These are phyloP conservation scores for Netelia fuscicornis DNA, from an alignment of 2,888 invertebrate genomes.

Conservation along the genomic window DNA sequence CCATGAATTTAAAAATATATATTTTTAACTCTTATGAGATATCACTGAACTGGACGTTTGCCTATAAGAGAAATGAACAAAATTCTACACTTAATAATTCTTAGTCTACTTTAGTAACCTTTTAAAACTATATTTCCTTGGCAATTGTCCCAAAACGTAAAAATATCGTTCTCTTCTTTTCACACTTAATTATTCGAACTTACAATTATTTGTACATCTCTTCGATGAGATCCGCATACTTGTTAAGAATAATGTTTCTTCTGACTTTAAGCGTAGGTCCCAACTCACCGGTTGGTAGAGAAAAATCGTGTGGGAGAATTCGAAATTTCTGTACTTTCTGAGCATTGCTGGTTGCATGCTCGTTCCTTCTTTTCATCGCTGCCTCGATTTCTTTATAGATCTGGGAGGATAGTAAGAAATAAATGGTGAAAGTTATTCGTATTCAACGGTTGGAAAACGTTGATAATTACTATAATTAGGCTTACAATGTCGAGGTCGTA, in stretches of 20 bases:
- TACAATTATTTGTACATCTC: constrained; percentile 89
- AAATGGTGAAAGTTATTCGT: not conserved
- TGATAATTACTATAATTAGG: no score
- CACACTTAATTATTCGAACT: not conserved
- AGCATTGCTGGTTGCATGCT: constrained; percentile 93
- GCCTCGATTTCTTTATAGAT: constrained; percentile 92
- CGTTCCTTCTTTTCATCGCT: constrained; percentile 92
- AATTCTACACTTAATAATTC: no score
- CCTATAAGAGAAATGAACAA: no score
- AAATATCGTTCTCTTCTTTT: no score
- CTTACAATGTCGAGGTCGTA: not conserved
- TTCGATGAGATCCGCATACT: constrained; percentile 92
- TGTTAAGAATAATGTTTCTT: constrained; percentile 91
- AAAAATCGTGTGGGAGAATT: constrained; percentile 94
- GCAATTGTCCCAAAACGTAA: no score
- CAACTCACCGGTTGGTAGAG: constrained; percentile 94
- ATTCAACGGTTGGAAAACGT: not conserved
- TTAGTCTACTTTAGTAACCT: no score
- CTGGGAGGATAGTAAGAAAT: constrained; percentile 78
- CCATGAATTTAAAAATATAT: no score
- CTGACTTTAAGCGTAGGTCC: constrained; percentile 97
- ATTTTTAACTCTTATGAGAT: no score
- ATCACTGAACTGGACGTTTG: no score
- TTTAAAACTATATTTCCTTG: no score
- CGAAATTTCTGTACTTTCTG: constrained; percentile 95